Percentiles rank a stretch among this genome's conserved stretches.
Conservation (phyloP, 2,888 invertebrate species). For the Pomacea canaliculata region DNA sequence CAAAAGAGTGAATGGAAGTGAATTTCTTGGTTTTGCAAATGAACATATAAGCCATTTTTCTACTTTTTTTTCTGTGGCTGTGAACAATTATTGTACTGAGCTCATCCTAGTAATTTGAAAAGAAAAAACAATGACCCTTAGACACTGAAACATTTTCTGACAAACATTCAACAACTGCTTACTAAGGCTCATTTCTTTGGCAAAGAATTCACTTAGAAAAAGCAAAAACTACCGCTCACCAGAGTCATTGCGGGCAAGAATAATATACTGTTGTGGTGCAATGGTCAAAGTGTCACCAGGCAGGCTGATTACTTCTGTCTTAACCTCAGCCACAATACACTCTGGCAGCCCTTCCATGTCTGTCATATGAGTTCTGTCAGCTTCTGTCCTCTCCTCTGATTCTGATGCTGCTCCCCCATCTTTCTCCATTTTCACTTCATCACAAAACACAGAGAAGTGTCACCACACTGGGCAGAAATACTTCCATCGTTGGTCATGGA, state of each 20-base stretch:
- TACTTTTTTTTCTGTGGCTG: too few relatives aligned
- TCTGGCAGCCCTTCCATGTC: constrained; percentile 4
- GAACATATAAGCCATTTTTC: too few relatives aligned
- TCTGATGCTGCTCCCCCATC: constrained; percentile 1
- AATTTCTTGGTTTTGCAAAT: too few relatives aligned
- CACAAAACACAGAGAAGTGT: not conserved
- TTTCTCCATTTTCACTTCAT: constrained; percentile 19
- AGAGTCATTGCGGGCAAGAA: constrained; percentile 27
- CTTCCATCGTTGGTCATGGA: not conserved
- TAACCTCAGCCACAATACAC: constrained; percentile 15
- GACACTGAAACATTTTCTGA: too few relatives aligned
- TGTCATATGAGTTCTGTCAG: constrained; percentile 3
- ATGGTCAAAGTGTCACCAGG: constrained; percentile 14
- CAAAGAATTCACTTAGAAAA: too few relatives aligned
- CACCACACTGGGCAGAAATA: not conserved
- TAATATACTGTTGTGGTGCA: constrained; percentile 37
- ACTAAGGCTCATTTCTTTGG: too few relatives aligned
- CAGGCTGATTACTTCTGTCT: constrained; percentile 19
- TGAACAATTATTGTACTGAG: too few relatives aligned
- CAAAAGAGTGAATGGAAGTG: too few relatives aligned
- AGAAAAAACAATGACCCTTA: too few relatives aligned
- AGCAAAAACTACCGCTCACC: not conserved
- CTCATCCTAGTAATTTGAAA: too few relatives aligned
- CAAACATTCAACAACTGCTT: too few relatives aligned
- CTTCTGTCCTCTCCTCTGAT: constrained; percentile 8